Conservation (phyloP, 2,888 invertebrate species). For the Operophtera brumata region DNA sequence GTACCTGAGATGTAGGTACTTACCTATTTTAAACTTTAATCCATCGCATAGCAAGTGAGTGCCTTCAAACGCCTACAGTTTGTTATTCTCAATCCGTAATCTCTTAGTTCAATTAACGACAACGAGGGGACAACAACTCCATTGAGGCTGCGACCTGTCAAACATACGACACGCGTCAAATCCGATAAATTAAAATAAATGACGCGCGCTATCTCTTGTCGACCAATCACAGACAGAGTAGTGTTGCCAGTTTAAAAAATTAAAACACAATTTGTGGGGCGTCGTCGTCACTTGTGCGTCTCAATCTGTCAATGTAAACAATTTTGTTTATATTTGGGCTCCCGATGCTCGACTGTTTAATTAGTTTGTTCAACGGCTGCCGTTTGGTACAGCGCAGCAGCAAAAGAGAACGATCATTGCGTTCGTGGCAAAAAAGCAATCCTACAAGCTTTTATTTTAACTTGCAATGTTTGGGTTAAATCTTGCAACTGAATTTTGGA, state of each 20-base stretch:
- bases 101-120: constrained; percentile 37
- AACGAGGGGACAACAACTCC: constrained; percentile 31
- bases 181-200: constrained; percentile 77
- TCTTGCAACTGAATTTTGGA: too few relatives aligned
- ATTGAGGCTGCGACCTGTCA: constrained; percentile 35
- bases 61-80: constrained; percentile 22
- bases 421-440: too few relatives aligned
- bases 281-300: constrained; percentile 45
- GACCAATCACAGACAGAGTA: constrained; percentile 54
- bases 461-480: too few relatives aligned
- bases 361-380: constrained; percentile 33
- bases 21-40: not conserved
- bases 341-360: constrained; percentile 39
- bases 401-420: not conserved
- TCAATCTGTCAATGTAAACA: constrained; percentile 73
- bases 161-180: constrained; percentile 47
- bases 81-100: constrained; percentile 33
- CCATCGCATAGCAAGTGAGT: constrained; percentile 7
- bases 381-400: constrained; percentile 9
- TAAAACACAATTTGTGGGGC: constrained; percentile 71
- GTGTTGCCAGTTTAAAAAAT: constrained; percentile 77
- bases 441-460: too few relatives aligned
- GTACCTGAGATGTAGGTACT: too few relatives aligned
- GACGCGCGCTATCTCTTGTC: constrained; percentile 62
- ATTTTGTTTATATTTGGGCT: constrained; percentile 64